Evolutionary conservation across 2,113 vertebrate genomes (phyloP), one percentile per base, ranked within the genome.

Genomic region (Thamnaconus septentrionalis): DNA sequence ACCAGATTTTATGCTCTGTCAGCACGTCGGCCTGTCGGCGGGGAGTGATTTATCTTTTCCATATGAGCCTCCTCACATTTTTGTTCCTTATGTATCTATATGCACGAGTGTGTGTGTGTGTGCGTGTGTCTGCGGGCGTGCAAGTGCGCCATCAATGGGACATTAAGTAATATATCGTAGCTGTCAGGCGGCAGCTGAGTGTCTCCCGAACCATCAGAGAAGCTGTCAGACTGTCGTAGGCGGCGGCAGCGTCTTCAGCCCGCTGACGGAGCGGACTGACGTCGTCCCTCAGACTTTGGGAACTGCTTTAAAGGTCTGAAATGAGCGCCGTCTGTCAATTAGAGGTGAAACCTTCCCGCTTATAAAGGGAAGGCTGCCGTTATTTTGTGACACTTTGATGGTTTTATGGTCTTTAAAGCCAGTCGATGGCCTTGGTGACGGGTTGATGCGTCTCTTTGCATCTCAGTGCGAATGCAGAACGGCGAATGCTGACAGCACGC

Each of bases 1-100:
- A 56, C 11, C 4, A 58, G 64, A 78, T 73, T 85, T 84, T 80
- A 71, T 59, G 66, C 81, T 68, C 79, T 6, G 73, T 84, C 79
- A 74, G 73, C 60, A 67, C 47, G 61, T 69, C 68, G 59, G 44
- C 42, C 49, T 64, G 53, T 69, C 40, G 0, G 41, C 11, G 7
- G 1, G 3, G 42, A 51, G 11, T 64, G 71, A 78, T 88, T 81
- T 77, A 63, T 85, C 61, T 69, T 65, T 70, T 56, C 57, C 52
- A 67, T 55, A 59, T 59, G 59, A 67, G 68, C 56, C 3, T 81
- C 49, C 40, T 70, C 66, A 59, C 52, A 42, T 56, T 57, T 41
- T 56, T n/a, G 66, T 31, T 31, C 18, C 18, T 31, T 31, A 31
- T 31, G 18, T 31, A 31, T 31, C 51, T 75, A 59, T 59, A 51